A percentile compares a stretch with the other conserved stretches of the same genome.
Evolutionary conservation across 2,797 vertebrate species (phyloP).

Genomic region (Glyptemys insculpta): DNA sequence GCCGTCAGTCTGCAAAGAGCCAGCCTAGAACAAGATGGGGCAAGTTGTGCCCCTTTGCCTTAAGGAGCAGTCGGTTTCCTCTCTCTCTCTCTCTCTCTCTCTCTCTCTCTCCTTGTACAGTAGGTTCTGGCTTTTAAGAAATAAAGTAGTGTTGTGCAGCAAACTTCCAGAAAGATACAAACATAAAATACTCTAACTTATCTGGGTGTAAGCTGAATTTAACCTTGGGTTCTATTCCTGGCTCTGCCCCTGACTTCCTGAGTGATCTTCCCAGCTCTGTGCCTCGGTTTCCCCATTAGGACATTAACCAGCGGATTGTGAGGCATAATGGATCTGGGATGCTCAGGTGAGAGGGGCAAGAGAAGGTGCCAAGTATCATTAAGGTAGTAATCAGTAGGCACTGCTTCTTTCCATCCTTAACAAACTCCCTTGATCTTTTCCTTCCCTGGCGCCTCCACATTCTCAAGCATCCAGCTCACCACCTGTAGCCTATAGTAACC

Average conservation of each 20-base stretch:
- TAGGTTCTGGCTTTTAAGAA: not conserved
- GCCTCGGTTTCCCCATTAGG: not conserved
- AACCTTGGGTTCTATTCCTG: not conserved
- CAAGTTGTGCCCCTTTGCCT: not conserved
- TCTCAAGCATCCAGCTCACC: not conserved
- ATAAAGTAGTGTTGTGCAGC: not conserved
- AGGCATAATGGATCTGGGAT: accelerated
- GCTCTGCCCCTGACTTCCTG: not conserved
- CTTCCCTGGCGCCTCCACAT: not conserved
- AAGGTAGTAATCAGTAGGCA: accelerated
- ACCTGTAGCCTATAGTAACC: not conserved
- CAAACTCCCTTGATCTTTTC: not conserved
- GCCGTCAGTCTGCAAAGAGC: not conserved
- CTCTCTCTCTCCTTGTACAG: not conserved
- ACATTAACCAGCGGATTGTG: not conserved
- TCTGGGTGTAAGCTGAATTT: not conserved
- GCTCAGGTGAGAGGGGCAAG: accelerated
- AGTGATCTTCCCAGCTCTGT: not conserved
- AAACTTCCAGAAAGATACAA: not conserved
- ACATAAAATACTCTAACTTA: not conserved
- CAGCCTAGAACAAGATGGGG: not conserved
- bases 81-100: not conserved
- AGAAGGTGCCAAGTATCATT: accelerated
- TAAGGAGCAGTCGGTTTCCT: not conserved
- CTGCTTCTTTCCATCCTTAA: not conserved